Base-by-base conservation (phyloP, 2,888 invertebrate genomes). In the Macrosiphum euphorbiae region DNA sequence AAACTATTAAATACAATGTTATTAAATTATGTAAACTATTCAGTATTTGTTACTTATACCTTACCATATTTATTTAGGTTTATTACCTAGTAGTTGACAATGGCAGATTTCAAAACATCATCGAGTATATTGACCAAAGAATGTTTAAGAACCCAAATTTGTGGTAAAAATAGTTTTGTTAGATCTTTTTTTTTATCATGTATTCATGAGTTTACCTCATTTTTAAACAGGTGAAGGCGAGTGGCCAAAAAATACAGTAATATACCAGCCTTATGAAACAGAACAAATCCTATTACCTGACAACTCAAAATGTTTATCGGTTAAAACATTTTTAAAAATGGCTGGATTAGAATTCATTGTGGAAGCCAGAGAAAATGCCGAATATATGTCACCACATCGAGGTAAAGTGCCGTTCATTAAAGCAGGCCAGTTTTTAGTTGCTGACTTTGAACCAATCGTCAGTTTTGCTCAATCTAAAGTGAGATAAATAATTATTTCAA, bases 241-340 rank as follows among this genome's bases (percentile, higher is more conserved):
- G 61, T 99, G 99, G 99, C 98, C 98, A 0, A 97, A 98, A 95
- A 97, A 98, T 96, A 98, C 98, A 8, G 97, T 97, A 95, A 96
- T 99, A 41, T 99, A 97, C 96, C 98, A 98, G 95, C 99, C 98
- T 0, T 98, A 98, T 95, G 98, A 99, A 96, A 98, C 98, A 58
- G 99, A 98, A 95, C 99, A 99, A 96, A 99, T 99, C 95, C 96
- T 99, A 58, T 96, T 99, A 90, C 98, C 99, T 5, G 99, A 99
- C 96, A 98, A 98, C 96, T 99, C 99, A 26, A 98, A 98, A 95
- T 99, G 99, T 95, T 96, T 99, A 41, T 98, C 99, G 4, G 98
- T 99, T 0, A 98, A 99, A 96, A 98, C 99, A 0, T 99, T 98
- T 95, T 96, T 99, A 47, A 98, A 98, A 96, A 99, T 99, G 98